phyloP scores from a whole-genome alignment of 2,797 vertebrate species.

The Hoplostethus mediterraneus region DNA sequence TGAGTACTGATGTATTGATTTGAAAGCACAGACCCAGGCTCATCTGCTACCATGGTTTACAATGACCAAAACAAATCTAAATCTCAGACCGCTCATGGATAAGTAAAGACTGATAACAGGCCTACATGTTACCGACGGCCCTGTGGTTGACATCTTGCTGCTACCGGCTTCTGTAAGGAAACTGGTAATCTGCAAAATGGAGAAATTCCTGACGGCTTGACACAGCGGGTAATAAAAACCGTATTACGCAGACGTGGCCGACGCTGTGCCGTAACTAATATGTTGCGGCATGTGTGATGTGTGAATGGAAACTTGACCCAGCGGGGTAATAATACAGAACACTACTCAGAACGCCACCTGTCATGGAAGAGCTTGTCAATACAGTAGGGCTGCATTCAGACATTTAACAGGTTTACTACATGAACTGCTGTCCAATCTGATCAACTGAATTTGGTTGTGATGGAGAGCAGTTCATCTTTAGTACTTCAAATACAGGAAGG shows the following conservation, averaged over 20 bases:
- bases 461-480: too few species aligned
- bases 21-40: too few species aligned
- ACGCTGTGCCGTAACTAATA: slow-evolving; percentile 31
- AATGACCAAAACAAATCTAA: too few species aligned
- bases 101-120: too few species aligned
- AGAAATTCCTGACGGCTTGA: slow-evolving; percentile 52
- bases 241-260: slow-evolving; percentile 52
- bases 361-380: slow-evolving; percentile 11
- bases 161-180: slow-evolving; percentile 6
- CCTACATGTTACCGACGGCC: neutral
- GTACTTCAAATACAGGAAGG: neutral
- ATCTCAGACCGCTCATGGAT: too few species aligned
- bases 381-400: neutral
- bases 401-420: neutral
- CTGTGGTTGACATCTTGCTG: neutral
- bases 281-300: slow-evolving; percentile 32
- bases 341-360: slow-evolving; percentile 31
- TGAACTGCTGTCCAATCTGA: neutral
- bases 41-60: too few species aligned
- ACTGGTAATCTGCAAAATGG: slow-evolving; percentile 40
- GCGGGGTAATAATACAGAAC: slow-evolving; percentile 44
- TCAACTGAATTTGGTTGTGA: neutral
- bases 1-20: too few species aligned
- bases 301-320: slow-evolving; percentile 37
- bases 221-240: slow-evolving; percentile 58